A percentile compares a stretch with the other conserved stretches of the same genome.
These are phyloP conservation scores for Pristionchus japonicus DNA, from an alignment of 2,888 invertebrate species.

Conservation along the genomic window DNA sequence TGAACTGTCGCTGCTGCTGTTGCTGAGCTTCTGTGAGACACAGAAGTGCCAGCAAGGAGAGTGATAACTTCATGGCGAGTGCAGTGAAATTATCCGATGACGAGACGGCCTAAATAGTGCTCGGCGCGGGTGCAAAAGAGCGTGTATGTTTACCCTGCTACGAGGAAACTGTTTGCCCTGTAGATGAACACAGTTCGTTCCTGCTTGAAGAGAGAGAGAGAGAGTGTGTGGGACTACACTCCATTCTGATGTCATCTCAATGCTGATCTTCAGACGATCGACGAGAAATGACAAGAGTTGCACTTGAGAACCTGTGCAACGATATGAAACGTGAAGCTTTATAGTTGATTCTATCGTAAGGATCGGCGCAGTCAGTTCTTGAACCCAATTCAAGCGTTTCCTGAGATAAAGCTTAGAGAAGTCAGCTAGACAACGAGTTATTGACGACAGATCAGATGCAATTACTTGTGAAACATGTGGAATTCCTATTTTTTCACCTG, in stretches of 20 bases:
- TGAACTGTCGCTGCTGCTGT: background rate
- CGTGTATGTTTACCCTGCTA: background rate
- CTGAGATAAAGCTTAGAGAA: too few species aligned
- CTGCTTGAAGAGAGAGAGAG: background rate
- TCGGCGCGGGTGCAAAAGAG: background rate
- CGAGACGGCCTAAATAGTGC: background rate
- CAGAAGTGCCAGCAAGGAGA: background rate
- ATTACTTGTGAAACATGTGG: background rate
- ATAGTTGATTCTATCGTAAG: too few species aligned
- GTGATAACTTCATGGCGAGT: background rate
- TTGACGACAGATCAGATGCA: background rate
- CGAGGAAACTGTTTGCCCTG: background rate
- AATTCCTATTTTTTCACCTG: background rate
- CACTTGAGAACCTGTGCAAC: too few species aligned
- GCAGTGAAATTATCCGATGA: too few species aligned
- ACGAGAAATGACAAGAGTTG: too few species aligned
- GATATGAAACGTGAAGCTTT: too few species aligned
- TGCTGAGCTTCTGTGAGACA: background rate
- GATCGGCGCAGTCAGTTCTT: too few species aligned
- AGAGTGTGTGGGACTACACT: background rate
- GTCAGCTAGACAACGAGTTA: too few species aligned
- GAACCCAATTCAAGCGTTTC: too few species aligned
- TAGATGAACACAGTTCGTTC: conserved; percentile 26
- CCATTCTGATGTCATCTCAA: conserved; percentile 14
- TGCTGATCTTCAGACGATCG: background rate